A percentile compares a stretch with the other conserved stretches of the same genome.
These are phyloP conservation scores for Cybosia mesomella DNA, from an alignment of 2,888 invertebrate genomes.

Conservation along the genomic window DNA sequence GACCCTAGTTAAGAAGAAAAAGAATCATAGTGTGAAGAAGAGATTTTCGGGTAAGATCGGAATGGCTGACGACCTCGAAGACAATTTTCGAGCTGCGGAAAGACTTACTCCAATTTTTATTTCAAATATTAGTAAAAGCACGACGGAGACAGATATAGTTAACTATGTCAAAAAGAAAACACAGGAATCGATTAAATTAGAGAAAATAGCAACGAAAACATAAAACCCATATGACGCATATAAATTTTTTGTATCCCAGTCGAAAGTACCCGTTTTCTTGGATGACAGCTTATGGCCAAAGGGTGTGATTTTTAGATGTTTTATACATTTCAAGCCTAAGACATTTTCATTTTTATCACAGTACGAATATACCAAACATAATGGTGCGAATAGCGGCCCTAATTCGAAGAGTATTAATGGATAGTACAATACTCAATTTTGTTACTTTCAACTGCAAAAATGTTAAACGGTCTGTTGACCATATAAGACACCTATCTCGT, in stretches of 20 bases:
- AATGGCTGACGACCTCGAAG: background rate
- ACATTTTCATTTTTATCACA: background rate
- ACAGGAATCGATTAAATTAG: conserved; percentile 28
- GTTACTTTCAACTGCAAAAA: conserved; percentile 24
- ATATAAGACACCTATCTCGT: conserved; percentile 7
- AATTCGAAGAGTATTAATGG: background rate
- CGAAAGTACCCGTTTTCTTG: conserved; percentile 37
- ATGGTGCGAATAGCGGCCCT: background rate
- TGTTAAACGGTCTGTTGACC: conserved; percentile 12
- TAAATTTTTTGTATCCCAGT: conserved; percentile 43
- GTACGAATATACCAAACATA: background rate
- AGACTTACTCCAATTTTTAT: conserved; percentile 45
- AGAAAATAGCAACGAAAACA: conserved; percentile 23
- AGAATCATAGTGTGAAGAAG: background rate
- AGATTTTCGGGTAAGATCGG: background rate
- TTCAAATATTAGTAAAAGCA: conserved; percentile 42
- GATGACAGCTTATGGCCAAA: conserved; percentile 47
- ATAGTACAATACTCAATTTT: conserved; percentile 6
- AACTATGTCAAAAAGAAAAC: conserved; percentile 37
- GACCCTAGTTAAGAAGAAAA: background rate
- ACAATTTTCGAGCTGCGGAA: conserved; percentile 41
- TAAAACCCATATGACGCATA: conserved; percentile 35
- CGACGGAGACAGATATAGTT: conserved; percentile 35
- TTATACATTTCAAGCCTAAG: conserved; percentile 35
- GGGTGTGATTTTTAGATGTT: conserved; percentile 44